A percentile compares a stretch with the other conserved stretches of the same genome.
Conservation (phyloP, 2,797 vertebrate species). For the Acanthopagrus latus region DNA sequence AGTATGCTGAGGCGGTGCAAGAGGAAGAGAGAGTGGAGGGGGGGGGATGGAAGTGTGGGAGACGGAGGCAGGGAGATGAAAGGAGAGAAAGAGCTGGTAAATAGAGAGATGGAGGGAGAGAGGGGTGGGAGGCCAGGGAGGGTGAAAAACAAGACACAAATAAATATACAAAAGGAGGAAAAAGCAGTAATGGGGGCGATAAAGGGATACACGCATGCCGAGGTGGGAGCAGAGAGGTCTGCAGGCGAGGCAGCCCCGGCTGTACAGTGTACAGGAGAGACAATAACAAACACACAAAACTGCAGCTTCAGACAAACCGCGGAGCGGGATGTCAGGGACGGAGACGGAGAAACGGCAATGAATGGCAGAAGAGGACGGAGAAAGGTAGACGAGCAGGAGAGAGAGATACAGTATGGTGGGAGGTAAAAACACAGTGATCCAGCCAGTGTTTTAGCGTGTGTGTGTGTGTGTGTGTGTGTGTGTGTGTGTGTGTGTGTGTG, state of each 20-base stretch:
- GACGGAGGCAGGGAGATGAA: constrained; percentile 58
- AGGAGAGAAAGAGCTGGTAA: constrained; percentile 37
- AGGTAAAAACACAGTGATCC: constrained; percentile 50
- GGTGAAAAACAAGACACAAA: constrained; percentile 54
- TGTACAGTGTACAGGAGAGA: constrained; percentile 9
- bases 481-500: not conserved
- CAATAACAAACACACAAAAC: constrained; percentile 29
- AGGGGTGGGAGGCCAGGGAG: constrained; percentile 44
- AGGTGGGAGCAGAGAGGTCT: constrained; percentile 38
- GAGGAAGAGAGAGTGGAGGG: constrained; percentile 45
- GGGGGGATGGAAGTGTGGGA: constrained; percentile 50
- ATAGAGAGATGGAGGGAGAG: constrained; percentile 21
- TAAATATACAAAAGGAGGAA: constrained; percentile 58
- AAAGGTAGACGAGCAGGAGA: constrained; percentile 36
- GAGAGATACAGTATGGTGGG: constrained; percentile 41
- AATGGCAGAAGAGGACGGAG: constrained; percentile 27
- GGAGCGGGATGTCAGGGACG: constrained; percentile 28
- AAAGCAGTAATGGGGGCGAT: constrained; percentile 42
- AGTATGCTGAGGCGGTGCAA: constrained; percentile 88
- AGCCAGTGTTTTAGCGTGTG: constrained; percentile 34
- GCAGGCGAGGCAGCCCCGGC: not conserved
- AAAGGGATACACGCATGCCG: constrained; percentile 30
- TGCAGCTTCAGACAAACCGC: constrained; percentile 20
- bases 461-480: not conserved
- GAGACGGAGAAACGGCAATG: constrained; percentile 17